These are phyloP conservation scores for Fistularia tabacaria DNA, from an alignment of 2,797 vertebrate genomes.

Conservation along the genomic window DNA sequence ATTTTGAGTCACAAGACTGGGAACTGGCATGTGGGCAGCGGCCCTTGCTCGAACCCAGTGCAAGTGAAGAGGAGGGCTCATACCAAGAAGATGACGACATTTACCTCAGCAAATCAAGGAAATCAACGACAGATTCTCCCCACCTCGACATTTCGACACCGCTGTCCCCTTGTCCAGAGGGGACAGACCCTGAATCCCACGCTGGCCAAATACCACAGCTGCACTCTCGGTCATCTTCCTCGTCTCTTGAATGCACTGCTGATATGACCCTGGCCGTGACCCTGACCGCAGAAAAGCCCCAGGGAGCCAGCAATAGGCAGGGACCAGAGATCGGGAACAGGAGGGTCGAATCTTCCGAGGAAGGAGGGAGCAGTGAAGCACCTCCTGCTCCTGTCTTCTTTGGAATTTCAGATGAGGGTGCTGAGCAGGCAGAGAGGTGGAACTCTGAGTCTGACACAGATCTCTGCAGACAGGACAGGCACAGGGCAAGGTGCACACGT, in stretches of 20 bases:
- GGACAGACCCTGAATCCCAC: slow-evolving; percentile 22
- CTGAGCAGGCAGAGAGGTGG: slow-evolving; percentile 84
- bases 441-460: slow-evolving; percentile 79
- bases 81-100: slow-evolving; percentile 36
- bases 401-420: slow-evolving; percentile 84
- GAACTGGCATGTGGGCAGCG: slow-evolving; percentile 68
- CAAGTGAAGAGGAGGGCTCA: slow-evolving; percentile 38
- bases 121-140: slow-evolving; percentile 30
- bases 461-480: slow-evolving; percentile 84
- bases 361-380: slow-evolving; percentile 81
- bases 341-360: slow-evolving; percentile 82
- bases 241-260: slow-evolving; percentile 35
- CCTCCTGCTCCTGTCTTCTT: slow-evolving; percentile 90
- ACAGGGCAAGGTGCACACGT: slow-evolving; percentile 86
- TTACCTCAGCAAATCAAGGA: slow-evolving; percentile 38
- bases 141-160: slow-evolving; percentile 25
- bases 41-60: slow-evolving; percentile 59
- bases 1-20: slow-evolving; percentile 42
- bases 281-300: slow-evolving; percentile 42
- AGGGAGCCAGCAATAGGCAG: slow-evolving; percentile 44
- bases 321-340: slow-evolving; percentile 56
- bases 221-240: slow-evolving; percentile 56
- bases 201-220: slow-evolving; percentile 48
- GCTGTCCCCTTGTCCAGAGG: slow-evolving; percentile 60
- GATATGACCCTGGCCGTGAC: slow-evolving; percentile 58